A percentile compares a stretch with the other conserved stretches of the same genome.
Conservation (phyloP, 2,113 vertebrate genomes). For the Chaetodon auriga region DNA sequence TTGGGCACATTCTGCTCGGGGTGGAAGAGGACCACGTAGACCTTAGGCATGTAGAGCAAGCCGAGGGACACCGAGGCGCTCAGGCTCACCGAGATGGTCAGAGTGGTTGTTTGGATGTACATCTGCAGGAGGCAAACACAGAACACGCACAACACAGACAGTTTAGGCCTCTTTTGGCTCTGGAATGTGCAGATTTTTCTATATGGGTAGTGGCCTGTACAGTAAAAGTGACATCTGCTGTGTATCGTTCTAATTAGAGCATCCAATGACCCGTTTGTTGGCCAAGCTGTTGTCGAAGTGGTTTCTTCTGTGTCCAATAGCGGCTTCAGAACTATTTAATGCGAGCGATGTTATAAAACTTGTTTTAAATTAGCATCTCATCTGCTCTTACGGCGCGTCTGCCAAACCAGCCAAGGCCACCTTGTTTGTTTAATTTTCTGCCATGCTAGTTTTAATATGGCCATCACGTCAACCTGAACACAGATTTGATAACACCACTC, state of each 20-base stretch:
- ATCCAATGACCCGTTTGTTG: constrained; percentile 55
- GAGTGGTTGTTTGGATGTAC: constrained; percentile 98
- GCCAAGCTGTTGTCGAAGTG: constrained; percentile 49
- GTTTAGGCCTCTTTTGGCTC: constrained; percentile 12
- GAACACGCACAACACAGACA: constrained; percentile 28
- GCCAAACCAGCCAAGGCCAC: constrained; percentile 40
- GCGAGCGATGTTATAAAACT: constrained; percentile 28
- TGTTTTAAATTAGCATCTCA: constrained; percentile 56
- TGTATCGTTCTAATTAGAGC: constrained; percentile 64
- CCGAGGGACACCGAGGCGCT: constrained; percentile 98
- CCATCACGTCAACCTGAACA: constrained; percentile 48
- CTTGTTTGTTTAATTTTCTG: constrained; percentile 74
- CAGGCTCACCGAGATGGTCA: constrained; percentile 98
- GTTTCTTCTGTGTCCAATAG: constrained; percentile 27
- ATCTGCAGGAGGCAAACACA: constrained; percentile 84
- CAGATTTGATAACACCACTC: constrained; percentile 39
- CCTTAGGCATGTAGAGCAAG: constrained; percentile 99
- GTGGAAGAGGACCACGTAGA: constrained; percentile 98
- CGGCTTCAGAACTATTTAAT: constrained; percentile 21
- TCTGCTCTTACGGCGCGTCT: constrained; percentile 42
- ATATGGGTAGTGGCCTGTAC: constrained; percentile 28
- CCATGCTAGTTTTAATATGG: constrained; percentile 65
- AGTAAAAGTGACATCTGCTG: constrained; percentile 64
- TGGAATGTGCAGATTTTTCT: not conserved
- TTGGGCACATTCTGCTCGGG: constrained; percentile 99